phyloP scores from a whole-genome alignment of 2,113 vertebrate species.

The Tinamus guttatus region DNA sequence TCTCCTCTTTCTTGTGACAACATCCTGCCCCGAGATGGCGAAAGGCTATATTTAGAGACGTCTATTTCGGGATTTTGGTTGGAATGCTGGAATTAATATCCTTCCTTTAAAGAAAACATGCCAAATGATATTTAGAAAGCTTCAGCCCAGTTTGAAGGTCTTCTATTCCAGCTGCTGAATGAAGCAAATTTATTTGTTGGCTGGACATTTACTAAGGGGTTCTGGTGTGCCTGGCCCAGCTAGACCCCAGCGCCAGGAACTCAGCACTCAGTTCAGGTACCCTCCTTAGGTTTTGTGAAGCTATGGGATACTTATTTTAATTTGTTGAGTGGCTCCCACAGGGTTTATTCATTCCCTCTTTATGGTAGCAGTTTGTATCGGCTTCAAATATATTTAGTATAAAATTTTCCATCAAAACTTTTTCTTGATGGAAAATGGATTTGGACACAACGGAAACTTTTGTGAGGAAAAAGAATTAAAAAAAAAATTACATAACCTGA shows the following conservation, averaged over 20 bases:
- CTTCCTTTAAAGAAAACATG: conserved; percentile 48
- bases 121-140: neutral
- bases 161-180: neutral
- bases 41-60: conserved; percentile 35
- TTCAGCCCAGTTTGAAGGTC: neutral
- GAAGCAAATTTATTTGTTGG: conserved; percentile 16
- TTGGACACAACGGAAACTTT: neutral
- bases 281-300: neutral
- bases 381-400: neutral
- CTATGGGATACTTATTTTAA: neutral
- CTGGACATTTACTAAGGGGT: neutral
- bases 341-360: neutral
- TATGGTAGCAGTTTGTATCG: neutral
- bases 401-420: conserved; percentile 24
- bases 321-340: rapidly evolving
- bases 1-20: neutral
- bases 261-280: neutral
- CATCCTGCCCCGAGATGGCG: neutral
- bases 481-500: no score
- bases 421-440: neutral
- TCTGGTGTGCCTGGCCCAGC: neutral
- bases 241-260: neutral
- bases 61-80: conserved; percentile 41
- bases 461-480: neutral
- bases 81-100: conserved; percentile 64